Base-by-base conservation (phyloP, 2,113 vertebrate species). In the Orycteropus afer region DNA sequence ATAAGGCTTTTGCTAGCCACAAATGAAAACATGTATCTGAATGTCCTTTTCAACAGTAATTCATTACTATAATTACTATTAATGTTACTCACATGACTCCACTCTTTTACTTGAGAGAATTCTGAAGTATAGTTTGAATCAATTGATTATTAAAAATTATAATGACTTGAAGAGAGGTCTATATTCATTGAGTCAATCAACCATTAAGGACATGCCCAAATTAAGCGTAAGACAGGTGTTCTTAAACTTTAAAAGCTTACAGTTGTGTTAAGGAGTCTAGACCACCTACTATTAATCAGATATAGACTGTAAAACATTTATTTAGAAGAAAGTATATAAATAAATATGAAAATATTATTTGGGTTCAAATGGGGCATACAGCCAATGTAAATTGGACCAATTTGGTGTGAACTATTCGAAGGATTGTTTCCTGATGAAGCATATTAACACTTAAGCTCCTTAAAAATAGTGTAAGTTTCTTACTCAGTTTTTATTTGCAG, bases 21-120 rank as follows among this genome's bases (percentile, higher is more conserved):
- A 90, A 87, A 73, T 42, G 25, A 87, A 95, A 94, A 67, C 32
- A 69, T 45, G 17, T 82, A 90, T 59, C 15, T 81, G 67, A 89
- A 88, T 85, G 10, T 82, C 45, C 23, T 73, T 91, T 84, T 18
- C 20, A 65, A 71, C 2, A 73, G 3, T 37, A 74, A 47, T 53
- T 57, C 3, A 57, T 42, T 45, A 59, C 9, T 89, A 23, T 90
- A 71, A 76, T 84, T 81, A 65, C n/a, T 47, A 76, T 51, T n/a
- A 42, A 1, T 3, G 74, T 77, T 82, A 47, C 59, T 91, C 32
- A 61, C 2, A 65, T 4, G 14, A 67, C 29, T 89, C 12, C 91
- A n/a, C 20, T 76, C 25, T 84, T 67, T 83, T 37, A 65, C 20
- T n/a, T 59, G 10, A 84, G 47, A 76, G 29, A 13, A 76, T 69